Conservation (phyloP, 2,888 invertebrate genomes). For the Dynastes tityus region DNA sequence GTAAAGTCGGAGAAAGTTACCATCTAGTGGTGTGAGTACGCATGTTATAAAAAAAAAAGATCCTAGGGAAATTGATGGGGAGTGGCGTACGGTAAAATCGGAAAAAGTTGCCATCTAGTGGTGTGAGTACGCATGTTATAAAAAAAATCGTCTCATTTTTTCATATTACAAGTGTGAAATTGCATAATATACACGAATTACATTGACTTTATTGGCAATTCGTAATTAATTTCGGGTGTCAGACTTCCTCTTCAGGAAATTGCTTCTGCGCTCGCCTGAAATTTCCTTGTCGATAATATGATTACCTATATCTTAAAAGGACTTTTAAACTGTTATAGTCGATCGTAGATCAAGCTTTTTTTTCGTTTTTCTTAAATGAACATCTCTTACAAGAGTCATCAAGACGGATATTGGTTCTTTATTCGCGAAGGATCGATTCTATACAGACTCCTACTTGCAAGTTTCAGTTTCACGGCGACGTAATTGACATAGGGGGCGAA, state of each 20-base stretch:
- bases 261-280: slow-evolving; percentile 12
- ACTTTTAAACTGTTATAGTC: slow-evolving; percentile 40
- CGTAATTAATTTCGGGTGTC: slow-evolving; percentile 22
- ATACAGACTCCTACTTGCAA: slow-evolving; percentile 54
- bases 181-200: background rate
- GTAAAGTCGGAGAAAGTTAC: too few species aligned
- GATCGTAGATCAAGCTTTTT: slow-evolving; percentile 43
- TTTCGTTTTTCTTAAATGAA: slow-evolving; percentile 42
- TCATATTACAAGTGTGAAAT: too few species aligned
- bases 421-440: slow-evolving; percentile 55
- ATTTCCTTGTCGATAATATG: slow-evolving; percentile 29
- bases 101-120: too few species aligned
- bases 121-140: too few species aligned
- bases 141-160: too few species aligned
- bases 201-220: slow-evolving; percentile 21
- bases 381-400: slow-evolving; percentile 47
- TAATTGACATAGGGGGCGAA: slow-evolving; percentile 56
- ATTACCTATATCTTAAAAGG: slow-evolving; percentile 40
- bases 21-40: too few species aligned
- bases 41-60: too few species aligned
- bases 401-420: slow-evolving; percentile 56
- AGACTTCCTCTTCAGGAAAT: slow-evolving; percentile 27
- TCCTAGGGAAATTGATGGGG: too few species aligned
- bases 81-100: too few species aligned
- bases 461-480: slow-evolving; percentile 56